Evolutionary conservation across 2,888 invertebrate species (phyloP).

Genomic region (Troilus luridus): DNA sequence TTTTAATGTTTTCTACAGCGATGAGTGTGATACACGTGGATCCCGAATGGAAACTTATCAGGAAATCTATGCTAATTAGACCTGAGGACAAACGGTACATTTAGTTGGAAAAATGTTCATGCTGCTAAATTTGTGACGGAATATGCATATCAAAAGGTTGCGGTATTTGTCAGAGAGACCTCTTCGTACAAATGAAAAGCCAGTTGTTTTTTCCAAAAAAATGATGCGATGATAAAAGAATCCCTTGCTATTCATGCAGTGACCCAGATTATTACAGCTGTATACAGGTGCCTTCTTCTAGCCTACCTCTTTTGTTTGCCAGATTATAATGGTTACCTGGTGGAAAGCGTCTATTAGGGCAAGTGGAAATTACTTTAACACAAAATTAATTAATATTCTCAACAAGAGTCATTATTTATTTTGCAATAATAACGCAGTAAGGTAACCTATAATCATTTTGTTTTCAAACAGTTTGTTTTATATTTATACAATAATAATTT

Average conservation of each 20-base stretch:
- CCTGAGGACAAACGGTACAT: neutral
- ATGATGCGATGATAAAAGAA: neutral
- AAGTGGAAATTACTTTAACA: too few relatives aligned
- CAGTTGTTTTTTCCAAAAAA: neutral
- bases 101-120: neutral
- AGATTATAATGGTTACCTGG: too few relatives aligned
- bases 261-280: constrained; percentile 16
- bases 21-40: neutral
- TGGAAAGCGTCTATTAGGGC: too few relatives aligned
- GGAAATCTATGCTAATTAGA: neutral
- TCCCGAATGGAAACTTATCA: neutral
- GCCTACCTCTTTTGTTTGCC: too few relatives aligned
- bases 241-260: neutral
- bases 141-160: constrained; percentile 3
- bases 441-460: too few relatives aligned
- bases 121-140: neutral
- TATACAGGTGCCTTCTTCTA: too few relatives aligned
- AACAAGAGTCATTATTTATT: too few relatives aligned
- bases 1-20: neutral
- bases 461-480: too few relatives aligned
- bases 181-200: neutral
- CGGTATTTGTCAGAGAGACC: neutral
- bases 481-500: too few relatives aligned
- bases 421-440: too few relatives aligned
- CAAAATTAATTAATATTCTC: too few relatives aligned